Percentiles rank a stretch among this genome's conserved stretches.
Conservation (phyloP, 2,888 invertebrate species). For the Sarcophaga variegata region DNA sequence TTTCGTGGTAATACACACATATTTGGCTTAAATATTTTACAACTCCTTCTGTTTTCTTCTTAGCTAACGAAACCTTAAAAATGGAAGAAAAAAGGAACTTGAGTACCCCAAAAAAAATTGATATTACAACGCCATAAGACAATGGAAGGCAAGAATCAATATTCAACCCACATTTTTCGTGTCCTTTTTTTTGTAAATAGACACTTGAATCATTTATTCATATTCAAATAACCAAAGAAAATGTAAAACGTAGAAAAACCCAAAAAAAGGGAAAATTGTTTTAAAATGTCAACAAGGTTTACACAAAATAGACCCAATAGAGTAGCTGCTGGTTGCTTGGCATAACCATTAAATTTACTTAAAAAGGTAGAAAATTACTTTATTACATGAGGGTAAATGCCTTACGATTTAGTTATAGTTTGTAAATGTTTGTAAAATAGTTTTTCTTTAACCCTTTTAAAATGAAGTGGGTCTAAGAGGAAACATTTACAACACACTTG, state of each 20-base stretch:
- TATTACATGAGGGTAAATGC: background rate
- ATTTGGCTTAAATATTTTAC: conserved; percentile 11
- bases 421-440: background rate
- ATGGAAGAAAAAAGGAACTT: background rate
- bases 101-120: no score
- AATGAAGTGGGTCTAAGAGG: no score
- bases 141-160: conserved; percentile 47
- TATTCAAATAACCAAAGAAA: background rate
- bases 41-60: background rate
- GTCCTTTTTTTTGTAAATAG: conserved; percentile 3
- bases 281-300: conserved; percentile 31
- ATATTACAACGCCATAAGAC: background rate
- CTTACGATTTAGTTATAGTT: background rate
- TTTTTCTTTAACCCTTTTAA: background rate
- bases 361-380: background rate
- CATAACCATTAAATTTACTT: background rate
- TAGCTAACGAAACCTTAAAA: background rate
- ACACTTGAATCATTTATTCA: background rate
- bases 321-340: background rate
- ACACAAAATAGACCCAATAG: background rate
- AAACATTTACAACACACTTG: no score
- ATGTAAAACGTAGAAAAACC: background rate
- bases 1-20: background rate
- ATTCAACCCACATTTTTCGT: conserved; percentile 48
- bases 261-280: background rate